phyloP scores from a whole-genome alignment of 2,113 vertebrate species.

The Etheostoma cragini region DNA sequence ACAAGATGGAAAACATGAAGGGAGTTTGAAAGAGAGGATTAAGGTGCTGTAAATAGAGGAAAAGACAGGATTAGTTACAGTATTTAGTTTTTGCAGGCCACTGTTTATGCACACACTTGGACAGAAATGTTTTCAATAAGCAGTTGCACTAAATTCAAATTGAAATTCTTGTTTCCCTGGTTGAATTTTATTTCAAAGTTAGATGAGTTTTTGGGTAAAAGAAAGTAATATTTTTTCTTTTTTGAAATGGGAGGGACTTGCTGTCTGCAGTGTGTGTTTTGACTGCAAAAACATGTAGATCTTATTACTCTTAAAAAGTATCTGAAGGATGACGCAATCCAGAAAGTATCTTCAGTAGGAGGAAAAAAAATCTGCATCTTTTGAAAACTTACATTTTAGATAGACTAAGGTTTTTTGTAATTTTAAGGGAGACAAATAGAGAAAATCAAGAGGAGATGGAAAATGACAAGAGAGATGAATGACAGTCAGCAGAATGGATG shows the following conservation, averaged over 20 bases:
- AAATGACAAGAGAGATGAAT: slow-evolving; percentile 20
- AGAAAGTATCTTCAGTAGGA: neutral
- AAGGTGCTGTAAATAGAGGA: too few relatives aligned
- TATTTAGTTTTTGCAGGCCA: too few relatives aligned
- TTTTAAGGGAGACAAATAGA: slow-evolving; percentile 2
- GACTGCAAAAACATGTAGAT: too few relatives aligned
- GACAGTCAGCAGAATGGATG: neutral
- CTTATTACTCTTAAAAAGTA: neutral
- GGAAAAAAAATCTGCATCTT: too few relatives aligned
- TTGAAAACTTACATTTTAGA: neutral
- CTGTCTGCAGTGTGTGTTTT: too few relatives aligned
- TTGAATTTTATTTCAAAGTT: neutral
- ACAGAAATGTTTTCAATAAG: neutral
- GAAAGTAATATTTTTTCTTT: too few relatives aligned
- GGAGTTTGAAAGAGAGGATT: too few relatives aligned
- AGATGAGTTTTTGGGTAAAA: neutral
- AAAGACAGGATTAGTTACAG: too few relatives aligned
- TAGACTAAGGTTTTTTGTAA: neutral
- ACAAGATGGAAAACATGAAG: too few relatives aligned
- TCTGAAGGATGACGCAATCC: neutral
- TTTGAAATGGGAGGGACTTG: too few relatives aligned
- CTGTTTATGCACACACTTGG: too few relatives aligned
- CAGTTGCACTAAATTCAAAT: neutral
- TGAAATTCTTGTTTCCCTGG: neutral
- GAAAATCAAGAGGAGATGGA: neutral